Evolutionary conservation across 2,797 vertebrate species (phyloP).

Genomic region (Sebastes iracundus): DNA sequence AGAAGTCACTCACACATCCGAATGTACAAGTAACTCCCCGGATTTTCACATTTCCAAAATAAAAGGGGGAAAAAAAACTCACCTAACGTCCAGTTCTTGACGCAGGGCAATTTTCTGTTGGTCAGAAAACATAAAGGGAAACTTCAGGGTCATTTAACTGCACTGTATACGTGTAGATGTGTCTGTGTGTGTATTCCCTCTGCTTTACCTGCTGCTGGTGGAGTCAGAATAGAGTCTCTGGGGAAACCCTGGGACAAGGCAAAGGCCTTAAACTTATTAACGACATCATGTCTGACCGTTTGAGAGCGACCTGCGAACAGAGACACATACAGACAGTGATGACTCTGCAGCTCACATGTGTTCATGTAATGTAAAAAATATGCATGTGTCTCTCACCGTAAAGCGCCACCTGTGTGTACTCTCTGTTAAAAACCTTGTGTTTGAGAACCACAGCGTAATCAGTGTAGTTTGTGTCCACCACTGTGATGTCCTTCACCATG

Average conservation of each 20-base stretch:
- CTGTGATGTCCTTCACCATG: constrained; percentile 83
- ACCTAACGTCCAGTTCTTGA: constrained; percentile 55
- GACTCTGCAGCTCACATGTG: not conserved
- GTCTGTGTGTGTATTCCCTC: not conserved
- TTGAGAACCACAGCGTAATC: constrained; percentile 85
- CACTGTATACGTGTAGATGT: not conserved
- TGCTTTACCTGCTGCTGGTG: constrained; percentile 70
- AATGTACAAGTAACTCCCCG: not conserved
- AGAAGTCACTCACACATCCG: not conserved
- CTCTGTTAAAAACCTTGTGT: constrained; percentile 80
- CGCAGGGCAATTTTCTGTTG: constrained; percentile 74
- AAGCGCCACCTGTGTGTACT: constrained; percentile 84
- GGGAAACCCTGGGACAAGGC: constrained; percentile 73
- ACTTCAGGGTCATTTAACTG: not conserved
- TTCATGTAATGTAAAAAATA: not conserved
- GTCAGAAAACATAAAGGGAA: constrained; percentile 4
- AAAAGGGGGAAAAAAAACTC: not conserved
- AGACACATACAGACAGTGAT: not conserved
- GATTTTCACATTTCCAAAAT: not conserved
- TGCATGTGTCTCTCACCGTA: constrained; percentile 74
- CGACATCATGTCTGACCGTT: constrained; percentile 51
- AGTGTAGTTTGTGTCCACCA: constrained; percentile 84
- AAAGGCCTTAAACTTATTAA: constrained; percentile 79
- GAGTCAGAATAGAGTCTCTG: constrained; percentile 78
- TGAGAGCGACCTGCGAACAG: constrained; percentile 72